Conservation (phyloP, 1,140 invertebrate species). For the Prorops nasuta region DNA sequence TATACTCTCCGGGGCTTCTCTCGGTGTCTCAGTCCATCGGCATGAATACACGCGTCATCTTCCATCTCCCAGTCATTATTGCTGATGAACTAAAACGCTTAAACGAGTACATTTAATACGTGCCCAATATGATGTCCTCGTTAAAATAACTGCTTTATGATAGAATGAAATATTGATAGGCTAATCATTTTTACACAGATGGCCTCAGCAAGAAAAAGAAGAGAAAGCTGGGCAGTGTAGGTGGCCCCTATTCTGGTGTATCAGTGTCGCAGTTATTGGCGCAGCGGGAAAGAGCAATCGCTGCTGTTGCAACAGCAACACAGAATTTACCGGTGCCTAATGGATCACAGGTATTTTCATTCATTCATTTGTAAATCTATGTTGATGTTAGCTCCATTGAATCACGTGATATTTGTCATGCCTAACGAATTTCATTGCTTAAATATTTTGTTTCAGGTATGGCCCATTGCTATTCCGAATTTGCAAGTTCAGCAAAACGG, state of each 20-base stretch:
- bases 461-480: conserved; percentile 50
- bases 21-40: neutral
- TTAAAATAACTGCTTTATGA: neutral
- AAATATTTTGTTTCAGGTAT: conserved; percentile 35
- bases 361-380: conserved; percentile 11
- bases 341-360: conserved; percentile 52
- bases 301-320: conserved; percentile 38
- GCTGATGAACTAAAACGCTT: no score
- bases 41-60: neutral
- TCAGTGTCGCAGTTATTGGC: conserved; percentile 68
- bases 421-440: no score
- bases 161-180: neutral
- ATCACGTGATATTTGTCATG: no score
- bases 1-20: conserved; percentile 9
- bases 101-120: no score
- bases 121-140: no score
- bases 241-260: conserved; percentile 60
- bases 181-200: conserved; percentile 49
- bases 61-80: no score
- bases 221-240: conserved; percentile 61
- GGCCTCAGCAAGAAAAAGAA: conserved; percentile 64
- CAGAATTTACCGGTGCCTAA: conserved; percentile 39
- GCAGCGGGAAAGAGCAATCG: conserved; percentile 60
- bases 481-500: conserved; percentile 43
- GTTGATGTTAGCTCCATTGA: conserved; percentile 22